Evolutionary conservation across 2,797 vertebrate genomes (phyloP), one percentile per base, ranked within the genome.

Genomic region (Serranus cabrilla): DNA sequence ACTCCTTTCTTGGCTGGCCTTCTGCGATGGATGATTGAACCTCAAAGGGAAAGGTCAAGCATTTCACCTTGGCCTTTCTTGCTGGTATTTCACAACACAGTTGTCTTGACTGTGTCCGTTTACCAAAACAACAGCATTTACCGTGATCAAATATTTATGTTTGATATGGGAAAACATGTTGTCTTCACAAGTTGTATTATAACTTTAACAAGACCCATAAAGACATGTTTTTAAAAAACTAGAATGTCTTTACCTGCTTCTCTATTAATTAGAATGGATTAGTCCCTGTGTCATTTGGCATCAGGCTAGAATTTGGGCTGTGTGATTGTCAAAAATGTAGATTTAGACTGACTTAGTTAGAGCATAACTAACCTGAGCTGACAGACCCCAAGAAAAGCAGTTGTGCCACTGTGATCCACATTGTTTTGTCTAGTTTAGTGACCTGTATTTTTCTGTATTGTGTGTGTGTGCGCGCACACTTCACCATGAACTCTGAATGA

Each of bases 31-130:
- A 90, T 95, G 94, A 93, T 90, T 95, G 93, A 93, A 89, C 90
- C 88, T 93, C 87, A 95, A 95, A 94, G 90, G 88, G 78, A 92
- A 88, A 92, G 95, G 94, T 95, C 94, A 94, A 90, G 91, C 92
- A 93, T 94, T 94, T 93, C 91, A 94, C 91, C 92, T 87, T 91
- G 83, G 78, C 82, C 89, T 92, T 89, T 92, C 82, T 81, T 76
- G 83, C 82, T 83, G 80, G 77, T 82, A 65, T 90, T 86, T 84
- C 77, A 89, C 83, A 63, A 89, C 80, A 57, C 56, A 6, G 69
- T 87, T 69, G 62, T 90, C 85, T 89, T 86, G 89, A 90, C 83
- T 90, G 86, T 73, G 71, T 84, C 80, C 37, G n/a, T 84, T 76
- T 55, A 27, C 55, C 39, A 20, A 45, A 76, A 74, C 17, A 70